These are phyloP conservation scores for Mycalesis mineus DNA, from an alignment of 2,888 invertebrate genomes.

Conservation along the genomic window DNA sequence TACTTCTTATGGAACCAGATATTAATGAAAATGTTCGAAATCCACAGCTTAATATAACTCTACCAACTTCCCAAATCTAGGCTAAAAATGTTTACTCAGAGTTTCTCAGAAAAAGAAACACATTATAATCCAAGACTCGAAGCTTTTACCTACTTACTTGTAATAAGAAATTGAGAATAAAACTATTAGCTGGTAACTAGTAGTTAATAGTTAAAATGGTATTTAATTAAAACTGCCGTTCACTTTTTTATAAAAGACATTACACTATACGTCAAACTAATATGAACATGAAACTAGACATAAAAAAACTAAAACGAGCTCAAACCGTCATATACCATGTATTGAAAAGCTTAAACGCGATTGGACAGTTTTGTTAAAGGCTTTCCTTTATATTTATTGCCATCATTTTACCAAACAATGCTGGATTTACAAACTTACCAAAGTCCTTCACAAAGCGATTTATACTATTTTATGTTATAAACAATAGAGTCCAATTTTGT, in stretches of 20 bases:
- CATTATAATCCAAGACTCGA: no score
- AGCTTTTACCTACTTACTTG: no score
- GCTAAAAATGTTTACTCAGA: no score
- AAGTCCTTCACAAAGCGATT: slow-evolving; percentile 25
- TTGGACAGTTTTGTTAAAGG: slow-evolving; percentile 57
- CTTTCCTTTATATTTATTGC: slow-evolving; percentile 65
- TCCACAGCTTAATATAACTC: no score
- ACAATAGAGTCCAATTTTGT: slow-evolving; percentile 37
- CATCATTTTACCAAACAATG: slow-evolving; percentile 67
- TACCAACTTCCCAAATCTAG: no score
- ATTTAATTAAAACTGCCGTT: no score
- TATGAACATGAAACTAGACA: slow-evolving; percentile 16
- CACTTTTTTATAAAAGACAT: slow-evolving; percentile 14
- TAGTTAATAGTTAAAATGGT: no score
- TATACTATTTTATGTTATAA: slow-evolving; percentile 30
- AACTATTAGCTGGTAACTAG: no score
- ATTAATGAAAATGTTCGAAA: no score
- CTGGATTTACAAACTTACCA: slow-evolving; percentile 42
- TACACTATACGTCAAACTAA: slow-evolving; percentile 10
- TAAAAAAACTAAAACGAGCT: slow-evolving; percentile 27
- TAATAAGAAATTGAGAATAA: no score
- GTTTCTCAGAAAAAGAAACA: no score
- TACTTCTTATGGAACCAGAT: no score
- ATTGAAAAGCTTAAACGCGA: slow-evolving; percentile 45
- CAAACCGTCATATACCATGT: slow-evolving; percentile 32